phyloP scores from a whole-genome alignment of 2,888 invertebrate genomes.

The Pollenia griseotomentosa region DNA sequence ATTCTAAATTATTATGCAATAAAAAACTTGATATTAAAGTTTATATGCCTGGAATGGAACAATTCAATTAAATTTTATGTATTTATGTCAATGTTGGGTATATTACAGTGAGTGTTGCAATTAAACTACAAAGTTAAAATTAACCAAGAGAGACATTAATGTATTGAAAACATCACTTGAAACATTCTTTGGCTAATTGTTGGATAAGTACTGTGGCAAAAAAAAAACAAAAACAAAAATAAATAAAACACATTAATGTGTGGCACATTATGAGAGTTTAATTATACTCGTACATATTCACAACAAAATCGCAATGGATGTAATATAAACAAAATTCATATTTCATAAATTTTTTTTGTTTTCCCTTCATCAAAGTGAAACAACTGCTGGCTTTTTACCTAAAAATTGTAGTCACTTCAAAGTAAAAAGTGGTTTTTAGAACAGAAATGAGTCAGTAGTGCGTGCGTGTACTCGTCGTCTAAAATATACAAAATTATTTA shows the following conservation, averaged over 20 bases:
- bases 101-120: too few relatives aligned
- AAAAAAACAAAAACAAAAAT: too few relatives aligned
- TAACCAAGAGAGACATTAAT: not conserved
- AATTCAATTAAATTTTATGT: too few relatives aligned
- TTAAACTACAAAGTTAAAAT: too few relatives aligned
- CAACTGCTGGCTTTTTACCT: not conserved
- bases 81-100: too few relatives aligned
- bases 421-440: slow-evolving; percentile 56
- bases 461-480: slow-evolving; percentile 39
- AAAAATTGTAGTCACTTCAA: slow-evolving; percentile 52
- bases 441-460: slow-evolving; percentile 48
- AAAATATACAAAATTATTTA: slow-evolving; percentile 56
- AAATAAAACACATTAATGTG: not conserved
- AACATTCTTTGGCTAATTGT: slow-evolving; percentile 10
- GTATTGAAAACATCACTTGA: not conserved
- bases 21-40: too few relatives aligned
- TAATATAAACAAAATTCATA: slow-evolving; percentile 13
- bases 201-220: slow-evolving; percentile 1
- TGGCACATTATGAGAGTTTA: not conserved
- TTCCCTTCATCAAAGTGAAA: slow-evolving; percentile 20
- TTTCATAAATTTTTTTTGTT: not conserved
- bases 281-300: not conserved
- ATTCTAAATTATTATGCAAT: too few relatives aligned
- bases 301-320: not conserved
- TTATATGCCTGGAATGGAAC: too few relatives aligned